phyloP scores from a whole-genome alignment of 2,797 vertebrate species.

The Anomalospiza imberbis region DNA sequence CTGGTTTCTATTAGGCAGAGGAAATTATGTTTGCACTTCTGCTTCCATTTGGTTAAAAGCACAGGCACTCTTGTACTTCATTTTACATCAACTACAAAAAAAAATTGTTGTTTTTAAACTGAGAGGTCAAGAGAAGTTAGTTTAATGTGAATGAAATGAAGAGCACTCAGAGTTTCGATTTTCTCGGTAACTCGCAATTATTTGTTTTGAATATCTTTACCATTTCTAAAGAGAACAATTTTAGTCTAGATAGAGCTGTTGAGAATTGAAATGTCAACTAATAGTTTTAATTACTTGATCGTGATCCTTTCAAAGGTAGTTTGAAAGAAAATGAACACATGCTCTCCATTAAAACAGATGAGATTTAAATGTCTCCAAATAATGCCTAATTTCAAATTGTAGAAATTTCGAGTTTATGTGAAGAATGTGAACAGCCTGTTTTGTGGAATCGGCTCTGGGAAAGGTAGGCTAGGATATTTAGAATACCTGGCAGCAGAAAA shows the following conservation, averaged over 20 bases:
- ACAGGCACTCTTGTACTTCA: not conserved
- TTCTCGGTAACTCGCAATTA: not conserved
- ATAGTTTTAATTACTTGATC: slow-evolving; percentile 38
- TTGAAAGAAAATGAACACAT: slow-evolving; percentile 23
- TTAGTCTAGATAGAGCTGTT: not conserved
- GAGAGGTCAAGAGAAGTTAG: not conserved
- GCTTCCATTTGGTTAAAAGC: not conserved
- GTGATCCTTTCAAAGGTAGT: slow-evolving; percentile 15
- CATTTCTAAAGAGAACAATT: slow-evolving; percentile 7
- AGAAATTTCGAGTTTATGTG: not conserved
- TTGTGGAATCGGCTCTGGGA: not conserved
- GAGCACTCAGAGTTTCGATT: not conserved
- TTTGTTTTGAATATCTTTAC: slow-evolving; percentile 14
- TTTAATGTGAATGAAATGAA: not conserved
- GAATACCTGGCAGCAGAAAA: not conserved
- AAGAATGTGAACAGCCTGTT: not conserved
- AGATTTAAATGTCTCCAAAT: not conserved
- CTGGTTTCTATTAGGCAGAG: not conserved
- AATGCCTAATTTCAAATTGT: not conserved
- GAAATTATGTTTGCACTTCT: not conserved
- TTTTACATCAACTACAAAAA: not conserved
- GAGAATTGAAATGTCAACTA: slow-evolving; percentile 16
- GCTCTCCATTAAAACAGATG: slow-evolving; percentile 15
- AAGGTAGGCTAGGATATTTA: not conserved
- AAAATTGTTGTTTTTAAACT: not conserved